Percentiles rank a stretch among this genome's conserved stretches.
Evolutionary conservation across 2,113 vertebrate genomes (phyloP).

Genomic region (Bolborhynchus lineola): DNA sequence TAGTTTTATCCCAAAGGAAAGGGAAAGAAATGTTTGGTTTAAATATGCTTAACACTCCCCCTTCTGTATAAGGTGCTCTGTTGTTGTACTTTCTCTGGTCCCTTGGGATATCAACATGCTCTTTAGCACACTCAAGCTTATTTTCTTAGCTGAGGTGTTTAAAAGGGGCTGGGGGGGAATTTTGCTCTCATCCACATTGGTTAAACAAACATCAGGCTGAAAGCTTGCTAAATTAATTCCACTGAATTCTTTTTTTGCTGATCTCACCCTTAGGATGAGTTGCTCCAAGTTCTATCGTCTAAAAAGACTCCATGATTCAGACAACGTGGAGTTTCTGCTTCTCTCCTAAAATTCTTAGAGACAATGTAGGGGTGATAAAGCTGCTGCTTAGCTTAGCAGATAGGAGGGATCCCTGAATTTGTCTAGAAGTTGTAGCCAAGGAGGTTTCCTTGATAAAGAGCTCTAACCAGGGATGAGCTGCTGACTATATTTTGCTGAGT

Average conservation of each 20-base stretch:
- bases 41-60: constrained; percentile 56
- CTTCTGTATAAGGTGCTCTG: constrained; percentile 37
- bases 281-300: neutral
- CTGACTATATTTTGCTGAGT: neutral
- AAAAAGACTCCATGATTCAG: neutral
- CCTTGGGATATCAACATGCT: constrained; percentile 17
- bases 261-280: neutral
- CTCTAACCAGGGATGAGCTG: neutral
- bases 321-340: neutral
- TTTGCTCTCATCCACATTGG: neutral
- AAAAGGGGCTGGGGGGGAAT: neutral
- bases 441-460: neutral
- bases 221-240: constrained; percentile 21
- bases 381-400: neutral
- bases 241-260: neutral
- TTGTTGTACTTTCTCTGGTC: constrained; percentile 48
- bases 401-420: neutral
- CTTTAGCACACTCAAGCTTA: constrained; percentile 26
- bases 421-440: neutral
- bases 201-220: constrained; percentile 26
- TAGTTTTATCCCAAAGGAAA: constrained; percentile 73
- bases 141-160: constrained; percentile 52
- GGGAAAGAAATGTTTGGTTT: constrained; percentile 67
- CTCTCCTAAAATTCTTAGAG: neutral
- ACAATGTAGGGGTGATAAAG: neutral